A percentile compares a stretch with the other conserved stretches of the same genome.
Evolutionary conservation across 2,113 vertebrate genomes (phyloP).

Genomic region (Setophaga kirtlandii): DNA sequence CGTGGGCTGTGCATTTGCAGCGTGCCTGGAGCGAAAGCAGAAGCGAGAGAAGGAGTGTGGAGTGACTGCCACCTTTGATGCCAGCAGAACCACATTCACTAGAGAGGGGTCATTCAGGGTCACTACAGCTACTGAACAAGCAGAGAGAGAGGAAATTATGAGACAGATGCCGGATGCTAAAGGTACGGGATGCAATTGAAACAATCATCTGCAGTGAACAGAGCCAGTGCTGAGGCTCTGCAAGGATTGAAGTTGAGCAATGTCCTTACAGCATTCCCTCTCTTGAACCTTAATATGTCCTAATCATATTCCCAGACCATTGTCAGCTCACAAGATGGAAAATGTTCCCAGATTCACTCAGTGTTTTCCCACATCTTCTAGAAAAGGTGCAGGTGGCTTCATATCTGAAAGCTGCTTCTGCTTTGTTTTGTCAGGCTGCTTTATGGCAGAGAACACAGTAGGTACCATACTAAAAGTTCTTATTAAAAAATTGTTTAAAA

Average conservation of each 20-base stretch:
- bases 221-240: neutral
- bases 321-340: neutral
- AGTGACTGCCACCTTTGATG: conserved; percentile 97
- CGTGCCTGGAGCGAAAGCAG: conserved; percentile 96
- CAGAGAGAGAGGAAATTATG: conserved; percentile 95
- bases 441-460: accelerated
- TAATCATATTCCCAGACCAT: neutral
- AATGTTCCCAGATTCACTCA: neutral
- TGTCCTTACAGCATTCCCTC: neutral
- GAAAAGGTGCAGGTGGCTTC: neutral
- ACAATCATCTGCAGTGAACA: neutral
- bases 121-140: conserved; percentile 95
- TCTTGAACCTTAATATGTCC: neutral
- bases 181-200: conserved; percentile 72
- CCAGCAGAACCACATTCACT: conserved; percentile 97
- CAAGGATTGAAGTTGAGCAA: neutral
- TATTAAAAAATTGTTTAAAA: neutral
- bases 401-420: neutral
- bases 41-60: conserved; percentile 98
- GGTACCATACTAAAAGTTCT: neutral
- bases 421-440: neutral
- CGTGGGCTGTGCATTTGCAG: conserved; percentile 96
- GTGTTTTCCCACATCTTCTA: neutral
- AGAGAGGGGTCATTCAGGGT: conserved; percentile 97
- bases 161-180: conserved; percentile 93